Base-by-base conservation (phyloP, 2,113 vertebrate genomes). In the Saccopteryx bilineata region DNA sequence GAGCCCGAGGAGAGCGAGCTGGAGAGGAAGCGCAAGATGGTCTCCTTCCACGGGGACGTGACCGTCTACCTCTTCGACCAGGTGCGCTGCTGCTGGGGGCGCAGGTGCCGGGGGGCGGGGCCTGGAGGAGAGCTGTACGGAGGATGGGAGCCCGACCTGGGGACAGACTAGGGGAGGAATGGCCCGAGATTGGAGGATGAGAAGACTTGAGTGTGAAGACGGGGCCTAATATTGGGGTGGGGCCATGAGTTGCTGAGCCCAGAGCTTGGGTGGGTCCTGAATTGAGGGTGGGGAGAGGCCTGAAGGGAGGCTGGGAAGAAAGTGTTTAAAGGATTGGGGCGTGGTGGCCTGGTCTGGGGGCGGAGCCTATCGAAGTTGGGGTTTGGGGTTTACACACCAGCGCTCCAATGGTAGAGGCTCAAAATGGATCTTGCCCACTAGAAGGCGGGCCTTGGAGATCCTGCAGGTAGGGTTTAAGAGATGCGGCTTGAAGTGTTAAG, bases 21-120 rank as follows among this genome's bases (percentile, higher is more conserved):
- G 91, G 98, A 99, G 98, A 98, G 99, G 98, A 97, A 98, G 98
- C 98, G 98, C 93, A 98, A 98, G 95, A 99, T 99, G 84, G 99
- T 99, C 98, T 98, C 98, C 97, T 98, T 98, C 95, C 98, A 97
- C 98, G 99, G 99, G 98, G 99, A 99, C 98, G 99, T 99, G 98
- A 99, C 99, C 19, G 98, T 99, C 97, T 99, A 99, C 98, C 99
- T 99, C 80, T 99, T 99, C 97, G 99, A 99, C 98, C 99, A 99
- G 99, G 99, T 99, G 96, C 24, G 52, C 56, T 5, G 72, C 46
- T 18, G 69, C 94, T 95, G 82, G 50, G 10, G 66, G 78, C 48
- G 65, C 7, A 10, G 98, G 98, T 11, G 94, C 98, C 98, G 98
- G 98, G 14, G 0, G 69, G 76, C 3, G 50, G 28, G 58, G 33